Evolutionary conservation across 1,140 invertebrate genomes (phyloP).

Genomic region (Spodoptera litura): DNA sequence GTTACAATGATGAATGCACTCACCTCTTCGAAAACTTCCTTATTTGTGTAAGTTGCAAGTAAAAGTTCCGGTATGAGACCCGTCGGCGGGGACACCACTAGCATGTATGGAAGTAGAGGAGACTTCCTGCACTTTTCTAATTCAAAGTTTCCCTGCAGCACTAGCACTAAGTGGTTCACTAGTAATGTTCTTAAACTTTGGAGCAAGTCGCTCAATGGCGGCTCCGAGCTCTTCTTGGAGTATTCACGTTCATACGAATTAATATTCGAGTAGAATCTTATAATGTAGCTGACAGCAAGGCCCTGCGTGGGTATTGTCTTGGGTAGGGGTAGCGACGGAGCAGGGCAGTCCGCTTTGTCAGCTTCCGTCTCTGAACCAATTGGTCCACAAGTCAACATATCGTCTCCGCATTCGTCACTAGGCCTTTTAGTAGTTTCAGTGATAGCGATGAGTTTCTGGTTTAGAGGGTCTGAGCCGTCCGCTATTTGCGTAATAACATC

Average conservation of each 20-base stretch:
- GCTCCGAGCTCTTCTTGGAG: constrained; percentile 89
- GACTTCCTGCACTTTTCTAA: constrained; percentile 77
- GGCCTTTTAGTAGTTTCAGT: constrained; percentile 81
- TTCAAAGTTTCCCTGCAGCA: constrained; percentile 75
- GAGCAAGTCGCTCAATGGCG: constrained; percentile 83
- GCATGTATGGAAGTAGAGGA: constrained; percentile 77
- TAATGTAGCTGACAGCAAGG: constrained; percentile 86
- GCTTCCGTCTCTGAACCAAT: constrained; percentile 67
- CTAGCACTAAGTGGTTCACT: constrained; percentile 80
- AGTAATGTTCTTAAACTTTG: constrained; percentile 78
- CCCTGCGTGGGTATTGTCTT: constrained; percentile 80
- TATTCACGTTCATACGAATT: constrained; percentile 90
- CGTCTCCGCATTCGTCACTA: constrained; percentile 76
- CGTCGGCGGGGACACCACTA: constrained; percentile 76
- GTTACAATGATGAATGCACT: constrained; percentile 42
- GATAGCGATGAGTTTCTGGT: constrained; percentile 84
- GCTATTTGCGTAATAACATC: constrained; percentile 89
- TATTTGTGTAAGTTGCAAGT: constrained; percentile 75
- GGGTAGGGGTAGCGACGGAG: constrained; percentile 72
- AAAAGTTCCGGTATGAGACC: constrained; percentile 81
- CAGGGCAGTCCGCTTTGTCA: constrained; percentile 73
- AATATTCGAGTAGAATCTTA: constrained; percentile 90
- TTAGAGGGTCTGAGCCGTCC: constrained; percentile 88
- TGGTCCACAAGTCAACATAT: constrained; percentile 70
- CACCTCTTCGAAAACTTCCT: constrained; percentile 80